Base-by-base conservation (phyloP, 1,140 invertebrate species). In the Branchinecta lindahli region DNA sequence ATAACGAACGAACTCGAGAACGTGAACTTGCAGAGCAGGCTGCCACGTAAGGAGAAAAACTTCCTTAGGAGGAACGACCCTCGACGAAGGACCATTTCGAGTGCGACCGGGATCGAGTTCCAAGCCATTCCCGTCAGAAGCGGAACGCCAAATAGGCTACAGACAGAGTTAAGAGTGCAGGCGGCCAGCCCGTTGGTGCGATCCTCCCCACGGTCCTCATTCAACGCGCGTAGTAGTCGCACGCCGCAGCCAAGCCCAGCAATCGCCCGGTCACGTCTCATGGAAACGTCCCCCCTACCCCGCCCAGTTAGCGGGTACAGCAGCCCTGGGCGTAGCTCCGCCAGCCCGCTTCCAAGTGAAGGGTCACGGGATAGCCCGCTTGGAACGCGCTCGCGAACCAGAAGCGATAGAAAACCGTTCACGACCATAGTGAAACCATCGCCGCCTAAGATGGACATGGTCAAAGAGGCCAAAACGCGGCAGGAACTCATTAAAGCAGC, bases 341-440 rank as follows among this genome's bases (percentile, higher is more conserved):
- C 47, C 46, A 65, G 65, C 45, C 20, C 44, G 44, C 68, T 44
- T 61, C 68, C 18, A 67, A 69, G 18, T 33, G 46, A 6, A 15
- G 21, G 68, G 67, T 66, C 33, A 47, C 52, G 8, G 61, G 67
- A 44, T 52, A 61, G 69, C 44, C 44, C 52, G 44, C 44, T 66
- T 66, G 44, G 33, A 69, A 72, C 71, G 65, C 44, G 21, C 44
- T 66, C 46, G 61, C 71, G 21, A 69, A 68, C 20, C 20, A 69
- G 6, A 68, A 68, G 12, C 52, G 71, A 33, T 61, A 66, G 18
- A 45, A 46, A 47, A 69, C 68, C 66, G 21, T 70, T 44, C 44
- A 45, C 65, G 44, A 65, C 7, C 61, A 66, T n/a, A 33, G 45
- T 46, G 66, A 71, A 68, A 46, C 15, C n/a, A 44, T 61, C 2